Base-by-base conservation (phyloP, 2,888 invertebrate genomes). In the Limulus polyphemus region DNA sequence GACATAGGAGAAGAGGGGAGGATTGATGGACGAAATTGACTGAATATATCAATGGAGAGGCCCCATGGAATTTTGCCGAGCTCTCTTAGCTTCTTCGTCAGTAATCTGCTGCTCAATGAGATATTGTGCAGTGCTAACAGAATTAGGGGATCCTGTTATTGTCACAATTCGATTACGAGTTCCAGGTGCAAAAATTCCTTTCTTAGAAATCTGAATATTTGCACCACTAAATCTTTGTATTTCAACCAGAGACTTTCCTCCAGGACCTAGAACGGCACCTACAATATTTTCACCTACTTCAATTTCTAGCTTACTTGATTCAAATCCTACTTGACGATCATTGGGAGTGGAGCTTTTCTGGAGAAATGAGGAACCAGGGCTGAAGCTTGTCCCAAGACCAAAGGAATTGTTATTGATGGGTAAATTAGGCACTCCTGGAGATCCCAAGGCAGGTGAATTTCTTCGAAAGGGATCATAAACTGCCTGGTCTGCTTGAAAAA, bases 141-240 rank as follows among this genome's bases (percentile, higher is more conserved):
- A 87, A 79, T 84, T 85, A 75, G 86, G 84, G 75, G 85, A 84
- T 79, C 95, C 95, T 74, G 88, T 87, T 80, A 95, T 93, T 79
- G 94, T 92, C 72, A 95, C 95, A 80, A 94, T 90, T 76, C 95
- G 88, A 83, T 95, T 94, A 78, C 93, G 87, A 71, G 94, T 95
- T 79, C 94, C 94, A 71, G 95, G 94, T 74, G 92, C 90, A 82
- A 91, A 95, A 76, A 90, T 90, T 78, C 94, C 94, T 82, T 95
- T 95, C 84, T 95, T 95, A 72, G 93, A 93, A 81, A 97, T 95
- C 82, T 95, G 94, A 80, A 97, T 93, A 82, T 89, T 93, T 79
- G 95, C 93, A 78, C 94, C 93, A 76, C 92, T 93, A 81, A 88
- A 84, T 81, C 93, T 90, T 82, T 95, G 95, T 79, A 97, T 91